Evolutionary conservation across 2,888 invertebrate genomes (phyloP), one percentile per base, ranked within the genome.

Genomic region (Dascillus cervinus): DNA sequence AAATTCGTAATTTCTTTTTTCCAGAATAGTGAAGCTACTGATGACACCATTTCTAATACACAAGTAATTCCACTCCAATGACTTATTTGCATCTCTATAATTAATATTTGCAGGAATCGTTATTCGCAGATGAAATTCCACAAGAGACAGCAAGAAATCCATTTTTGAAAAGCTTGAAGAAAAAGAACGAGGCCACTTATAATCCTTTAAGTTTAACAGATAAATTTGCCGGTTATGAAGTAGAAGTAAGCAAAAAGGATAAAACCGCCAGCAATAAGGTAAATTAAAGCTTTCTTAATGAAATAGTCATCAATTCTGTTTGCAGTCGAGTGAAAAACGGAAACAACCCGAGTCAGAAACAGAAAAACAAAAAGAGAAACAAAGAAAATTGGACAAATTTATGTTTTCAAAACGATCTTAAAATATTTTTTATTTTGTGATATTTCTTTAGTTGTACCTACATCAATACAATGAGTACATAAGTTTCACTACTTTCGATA

Each of bases 311-410:
- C n/a, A n/a, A n/a, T n/a, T n/a, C n/a, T n/a, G n/a, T n/a, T 25
- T 34, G 14, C 27, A 43, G 41, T 32, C 23, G 11, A 11, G 20
- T 2, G 59, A 60, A 34, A 65, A 65, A 44, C 36, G 65, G 14
- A 65, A 64, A 41, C 48, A 56, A 17, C 54, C 60, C 6, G 63
- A 62, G 13, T 52, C 55, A 2, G 56, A 30, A 4, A 15, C 1
- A 17, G 35, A 65, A 43, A 62, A 37, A 41, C 58, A 39, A 13
- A 55, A 56, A 29, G 55, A 58, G 29, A 73, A 73, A 48, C 69
- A 72, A 30, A 66, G 69, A 15, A 68, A 66, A 46, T 48, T 69
- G 36, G 64, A 66, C 31, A 59, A 55, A 38, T 69, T 66, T 49
- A 60, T 57, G 43, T 66, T 62, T 47, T 45, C 47, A n/a, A 56